Base-by-base conservation (phyloP, 1,140 invertebrate species). In the Pachyrhynchus sulphureomaculatus region DNA sequence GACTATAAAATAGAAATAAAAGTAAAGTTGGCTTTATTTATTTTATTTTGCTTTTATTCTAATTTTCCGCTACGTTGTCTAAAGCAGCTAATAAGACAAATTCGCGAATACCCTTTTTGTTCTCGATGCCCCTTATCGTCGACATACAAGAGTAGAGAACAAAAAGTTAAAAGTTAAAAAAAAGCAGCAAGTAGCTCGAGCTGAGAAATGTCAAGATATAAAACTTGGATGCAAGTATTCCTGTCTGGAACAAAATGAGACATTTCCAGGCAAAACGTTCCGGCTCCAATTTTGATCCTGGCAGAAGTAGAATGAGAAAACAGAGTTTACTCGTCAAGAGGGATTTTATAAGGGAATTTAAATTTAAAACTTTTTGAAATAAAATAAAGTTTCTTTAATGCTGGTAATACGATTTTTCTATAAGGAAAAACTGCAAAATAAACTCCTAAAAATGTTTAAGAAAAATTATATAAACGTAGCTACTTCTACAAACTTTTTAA, bases 201-300 rank as follows among this genome's bases (percentile, higher is more conserved):
- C 32, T 34, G 45, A 60, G 47, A 67, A 59, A 64, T 51, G 48
- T 64, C 34, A 48, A 54, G 64, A 60, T 66, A 66, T 69, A 69
- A 69, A 69, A 69, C 37, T 63, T 52, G 54, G 57, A 65, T 65
- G 65, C 65, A 65, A 69, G 65, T 48, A 61, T 67, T 42, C 34
- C 47, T 44, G 65, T 69, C 67, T 69, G 54, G 61, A 37, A 29
- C 32, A 21, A 60, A 69, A 69, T 65, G 65, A 62, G 61, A 58
- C 67, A 67, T 69, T 69, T 55, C 52, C 67, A 65, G 32, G 62
- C 67, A 67, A 69, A 69, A 32, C 58, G 62, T 44, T 44, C 15
- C 34, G 18, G 23, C 15, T 60, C 37, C 57, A 21, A 57, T 37
- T 59, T 66, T 62, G 23, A 63, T 51, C 4, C 21, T 47, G 18